Percentiles rank a stretch among this genome's conserved stretches.
Evolutionary conservation across 2,113 vertebrate species (phyloP).

Genomic region (Phalacrocorax brasilianus): DNA sequence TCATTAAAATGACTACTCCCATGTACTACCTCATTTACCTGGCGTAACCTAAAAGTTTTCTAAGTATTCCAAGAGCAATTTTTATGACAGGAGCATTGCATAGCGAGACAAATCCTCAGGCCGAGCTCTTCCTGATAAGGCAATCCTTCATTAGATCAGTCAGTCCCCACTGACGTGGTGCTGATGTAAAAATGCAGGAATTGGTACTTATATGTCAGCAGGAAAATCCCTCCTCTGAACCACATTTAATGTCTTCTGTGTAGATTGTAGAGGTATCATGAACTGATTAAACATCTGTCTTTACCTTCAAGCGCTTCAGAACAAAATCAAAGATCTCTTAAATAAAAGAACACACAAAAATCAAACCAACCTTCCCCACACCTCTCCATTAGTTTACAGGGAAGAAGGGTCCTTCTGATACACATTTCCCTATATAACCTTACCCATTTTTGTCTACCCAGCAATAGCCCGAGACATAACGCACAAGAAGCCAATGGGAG

Average conservation of each 20-base stretch:
- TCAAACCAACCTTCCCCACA: neutral
- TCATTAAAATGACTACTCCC: neutral
- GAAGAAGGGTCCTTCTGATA: neutral
- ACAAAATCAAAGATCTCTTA: neutral
- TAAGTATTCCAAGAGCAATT: neutral
- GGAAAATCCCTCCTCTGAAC: neutral
- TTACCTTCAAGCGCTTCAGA: neutral
- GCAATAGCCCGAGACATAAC: neutral
- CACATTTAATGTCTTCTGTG: neutral
- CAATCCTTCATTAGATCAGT: neutral
- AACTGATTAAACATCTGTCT: neutral
- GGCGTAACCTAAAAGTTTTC: neutral
- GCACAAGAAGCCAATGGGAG: neutral
- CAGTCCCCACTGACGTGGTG: neutral
- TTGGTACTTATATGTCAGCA: neutral
- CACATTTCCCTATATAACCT: neutral
- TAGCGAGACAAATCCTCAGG: neutral
- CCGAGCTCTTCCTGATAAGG: neutral
- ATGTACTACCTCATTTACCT: neutral
- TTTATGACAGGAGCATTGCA: neutral
- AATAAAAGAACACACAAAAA: neutral
- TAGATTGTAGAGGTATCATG: neutral
- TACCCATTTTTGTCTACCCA: neutral
- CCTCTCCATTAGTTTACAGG: neutral
- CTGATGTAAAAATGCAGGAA: neutral